Conservation (phyloP, 2,113 vertebrate species). For the Charina bottae region DNA sequence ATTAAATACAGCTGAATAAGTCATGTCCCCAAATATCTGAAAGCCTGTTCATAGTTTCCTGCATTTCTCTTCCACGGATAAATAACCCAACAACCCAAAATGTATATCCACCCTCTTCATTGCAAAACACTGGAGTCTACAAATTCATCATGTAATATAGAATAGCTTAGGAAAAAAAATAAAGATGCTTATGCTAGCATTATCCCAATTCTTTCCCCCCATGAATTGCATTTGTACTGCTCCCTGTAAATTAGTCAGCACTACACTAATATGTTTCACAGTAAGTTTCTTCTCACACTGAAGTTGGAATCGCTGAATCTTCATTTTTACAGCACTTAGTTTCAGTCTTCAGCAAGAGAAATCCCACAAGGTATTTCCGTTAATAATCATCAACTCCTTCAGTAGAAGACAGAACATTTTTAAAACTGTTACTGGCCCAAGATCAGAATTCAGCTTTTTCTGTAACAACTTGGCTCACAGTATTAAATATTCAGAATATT, state of each 20-base stretch:
- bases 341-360: neutral
- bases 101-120: slow-evolving; percentile 33
- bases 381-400: slow-evolving; percentile 17
- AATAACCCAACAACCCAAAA: slow-evolving; percentile 49
- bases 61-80: slow-evolving; percentile 54
- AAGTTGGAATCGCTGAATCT: neutral
- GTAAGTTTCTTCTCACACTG: neutral
- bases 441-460: slow-evolving; percentile 23
- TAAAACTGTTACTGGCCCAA: neutral
- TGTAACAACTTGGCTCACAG: slow-evolving; percentile 22
- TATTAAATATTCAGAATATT: neutral
- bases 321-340: neutral
- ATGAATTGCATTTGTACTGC: slow-evolving; percentile 1
- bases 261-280: slow-evolving; percentile 10
- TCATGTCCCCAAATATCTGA: slow-evolving; percentile 1
- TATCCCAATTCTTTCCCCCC: neutral
- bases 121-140: slow-evolving; percentile 47
- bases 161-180: slow-evolving; percentile 19
- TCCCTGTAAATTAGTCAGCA: slow-evolving; percentile 40
- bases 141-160: slow-evolving; percentile 48
- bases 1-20: slow-evolving; percentile 43
- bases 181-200: slow-evolving; percentile 23
- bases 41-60: slow-evolving; percentile 41
- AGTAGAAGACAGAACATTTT: slow-evolving; percentile 16
- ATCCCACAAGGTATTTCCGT: slow-evolving; percentile 2